These are phyloP conservation scores for Muscidifurax raptorellus DNA, from an alignment of 1,140 invertebrate species.

Conservation along the genomic window DNA sequence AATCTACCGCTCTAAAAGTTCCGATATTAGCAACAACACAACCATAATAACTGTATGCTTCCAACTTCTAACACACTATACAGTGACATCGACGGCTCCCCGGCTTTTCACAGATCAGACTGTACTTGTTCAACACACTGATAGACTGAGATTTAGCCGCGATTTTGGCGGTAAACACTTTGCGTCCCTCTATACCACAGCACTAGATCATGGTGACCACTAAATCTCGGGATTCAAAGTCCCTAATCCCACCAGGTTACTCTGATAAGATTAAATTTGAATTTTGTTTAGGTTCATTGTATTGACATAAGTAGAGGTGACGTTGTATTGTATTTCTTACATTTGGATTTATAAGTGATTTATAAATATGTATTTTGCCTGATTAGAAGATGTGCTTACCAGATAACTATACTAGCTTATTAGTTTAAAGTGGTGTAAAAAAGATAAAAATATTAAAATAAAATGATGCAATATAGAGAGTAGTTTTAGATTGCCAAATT, in stretches of 20 bases:
- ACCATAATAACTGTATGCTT: slow-evolving; percentile 15
- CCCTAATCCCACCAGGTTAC: not conserved
- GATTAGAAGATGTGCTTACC: not conserved
- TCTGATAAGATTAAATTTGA: not conserved
- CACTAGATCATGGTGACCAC: slow-evolving; percentile 41
- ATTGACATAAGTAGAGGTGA: not conserved
- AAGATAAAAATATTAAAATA: not conserved
- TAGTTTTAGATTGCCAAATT: not conserved
- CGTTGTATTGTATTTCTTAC: not conserved
- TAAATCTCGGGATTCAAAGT: slow-evolving; percentile 13
- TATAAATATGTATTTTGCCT: not conserved
- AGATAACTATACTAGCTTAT: not conserved
- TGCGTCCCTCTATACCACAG: not conserved
- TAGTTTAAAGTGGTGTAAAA: not conserved
- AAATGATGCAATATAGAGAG: not conserved
- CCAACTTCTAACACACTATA: slow-evolving; percentile 10
- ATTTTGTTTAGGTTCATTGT: not conserved
- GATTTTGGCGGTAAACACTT: slow-evolving; percentile 49
- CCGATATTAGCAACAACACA: slow-evolving; percentile 28
- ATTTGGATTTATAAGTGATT: not conserved
- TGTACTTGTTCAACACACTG: slow-evolving; percentile 21
- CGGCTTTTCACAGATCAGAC: slow-evolving; percentile 12
- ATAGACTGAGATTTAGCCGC: not conserved
- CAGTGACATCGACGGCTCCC: slow-evolving; percentile 35
- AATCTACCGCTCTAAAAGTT: slow-evolving; percentile 13